phyloP scores from a whole-genome alignment of 2,888 invertebrate species.

The Neria commutata region DNA sequence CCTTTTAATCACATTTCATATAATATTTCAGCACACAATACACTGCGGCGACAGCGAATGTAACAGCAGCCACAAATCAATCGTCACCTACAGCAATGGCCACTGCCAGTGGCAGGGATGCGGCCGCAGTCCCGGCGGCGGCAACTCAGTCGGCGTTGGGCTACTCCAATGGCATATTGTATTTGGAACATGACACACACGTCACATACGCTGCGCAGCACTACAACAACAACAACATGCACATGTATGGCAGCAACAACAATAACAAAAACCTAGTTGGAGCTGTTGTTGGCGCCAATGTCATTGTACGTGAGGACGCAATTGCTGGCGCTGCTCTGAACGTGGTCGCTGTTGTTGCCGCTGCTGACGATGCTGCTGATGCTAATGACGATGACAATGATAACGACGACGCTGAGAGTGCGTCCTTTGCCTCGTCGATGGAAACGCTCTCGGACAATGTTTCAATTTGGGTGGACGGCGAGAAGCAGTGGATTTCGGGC shows the following conservation, averaged over 20 bases:
- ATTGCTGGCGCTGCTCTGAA: not conserved
- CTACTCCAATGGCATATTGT: constrained; percentile 23
- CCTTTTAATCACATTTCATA: not conserved
- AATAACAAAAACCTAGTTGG: too few relatives aligned
- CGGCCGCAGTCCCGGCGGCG: too few relatives aligned
- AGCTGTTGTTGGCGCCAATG: not conserved
- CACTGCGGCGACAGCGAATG: constrained; percentile 14
- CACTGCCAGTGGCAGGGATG: constrained; percentile 16
- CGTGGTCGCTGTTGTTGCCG: not conserved
- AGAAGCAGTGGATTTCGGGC: constrained; percentile 81
- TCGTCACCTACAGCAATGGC: constrained; percentile 16
- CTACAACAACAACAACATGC: constrained; percentile 2
- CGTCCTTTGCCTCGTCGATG: constrained; percentile 46
- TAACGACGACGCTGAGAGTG: constrained; percentile 35
- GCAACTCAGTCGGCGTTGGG: constrained; percentile 21
- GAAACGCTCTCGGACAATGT: constrained; percentile 66
- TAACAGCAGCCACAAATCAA: constrained; percentile 25
- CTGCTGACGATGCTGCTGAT: constrained; percentile 6
- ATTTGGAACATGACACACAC: constrained; percentile 23
- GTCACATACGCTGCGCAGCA: too few relatives aligned
- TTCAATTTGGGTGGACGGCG: constrained; percentile 77
- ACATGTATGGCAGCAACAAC: not conserved
- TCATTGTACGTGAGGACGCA: not conserved
- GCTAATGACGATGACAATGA: constrained; percentile 14
- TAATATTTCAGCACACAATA: constrained; percentile 1